A percentile compares a stretch with the other conserved stretches of the same genome.
Conservation (phyloP, 2,888 invertebrate genomes). For the Anoncus sp. region DNA sequence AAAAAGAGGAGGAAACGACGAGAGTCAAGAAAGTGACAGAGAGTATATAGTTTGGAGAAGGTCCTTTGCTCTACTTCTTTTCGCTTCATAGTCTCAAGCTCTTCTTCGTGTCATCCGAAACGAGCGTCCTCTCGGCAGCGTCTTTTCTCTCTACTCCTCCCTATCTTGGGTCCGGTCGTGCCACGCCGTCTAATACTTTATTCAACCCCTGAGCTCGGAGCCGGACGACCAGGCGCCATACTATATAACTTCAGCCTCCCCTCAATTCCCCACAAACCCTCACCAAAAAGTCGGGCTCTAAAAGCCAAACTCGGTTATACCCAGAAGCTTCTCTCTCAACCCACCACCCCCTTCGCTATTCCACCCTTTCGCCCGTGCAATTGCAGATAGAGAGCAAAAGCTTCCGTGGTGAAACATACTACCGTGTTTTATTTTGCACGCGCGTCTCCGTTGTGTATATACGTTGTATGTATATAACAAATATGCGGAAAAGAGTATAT, state of each 20-base stretch:
- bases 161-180: constrained; percentile 37
- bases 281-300: constrained; percentile 66
- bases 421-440: constrained; percentile 57
- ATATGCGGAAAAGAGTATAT: too few relatives aligned
- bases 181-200: constrained; percentile 74
- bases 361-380: background rate
- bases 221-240: constrained; percentile 55
- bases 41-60: constrained; percentile 51
- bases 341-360: too few relatives aligned
- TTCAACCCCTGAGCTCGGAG: constrained; percentile 68
- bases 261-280: constrained; percentile 27
- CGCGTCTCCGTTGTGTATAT: constrained; percentile 35
- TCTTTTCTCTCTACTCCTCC: background rate
- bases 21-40: constrained; percentile 16
- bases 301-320: constrained; percentile 74
- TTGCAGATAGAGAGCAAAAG: constrained; percentile 47
- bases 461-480: too few relatives aligned
- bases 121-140: constrained; percentile 40
- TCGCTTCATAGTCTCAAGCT: constrained; percentile 28
- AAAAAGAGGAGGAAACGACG: constrained; percentile 4
- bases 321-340: constrained; percentile 57
- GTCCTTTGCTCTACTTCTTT: constrained; percentile 53
- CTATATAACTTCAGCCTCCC: constrained; percentile 38
- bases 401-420: constrained; percentile 34
- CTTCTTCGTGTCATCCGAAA: constrained; percentile 32